These are phyloP conservation scores for Caranx ignobilis DNA, from an alignment of 2,113 vertebrate species.

Conservation along the genomic window DNA sequence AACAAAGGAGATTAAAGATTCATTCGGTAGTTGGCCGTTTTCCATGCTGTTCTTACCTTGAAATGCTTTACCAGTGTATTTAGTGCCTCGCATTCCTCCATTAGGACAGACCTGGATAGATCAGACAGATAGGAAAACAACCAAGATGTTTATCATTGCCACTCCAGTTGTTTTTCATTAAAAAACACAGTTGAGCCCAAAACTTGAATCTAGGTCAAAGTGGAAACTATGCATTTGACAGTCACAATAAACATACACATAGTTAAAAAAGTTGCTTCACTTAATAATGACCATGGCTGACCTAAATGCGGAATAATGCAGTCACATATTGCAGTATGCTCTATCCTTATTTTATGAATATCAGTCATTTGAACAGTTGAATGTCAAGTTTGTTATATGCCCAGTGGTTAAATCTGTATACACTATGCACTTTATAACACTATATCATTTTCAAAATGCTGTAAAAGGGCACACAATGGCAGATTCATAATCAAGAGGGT, in stretches of 20 bases:
- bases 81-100: constrained; percentile 79
- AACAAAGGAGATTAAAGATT: constrained; percentile 25
- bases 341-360: neutral
- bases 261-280: neutral
- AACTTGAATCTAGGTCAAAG: constrained; percentile 38
- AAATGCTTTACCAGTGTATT: constrained; percentile 76
- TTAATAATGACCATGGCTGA: neutral
- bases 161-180: constrained; percentile 28
- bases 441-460: constrained; percentile 5
- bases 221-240: constrained; percentile 24
- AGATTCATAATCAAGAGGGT: neutral
- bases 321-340: neutral
- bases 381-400: neutral
- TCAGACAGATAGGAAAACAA: neutral
- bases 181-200: constrained; percentile 7
- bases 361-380: neutral
- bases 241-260: neutral
- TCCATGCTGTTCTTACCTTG: constrained; percentile 78
- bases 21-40: constrained; percentile 8
- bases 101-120: constrained; percentile 80
- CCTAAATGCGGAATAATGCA: neutral
- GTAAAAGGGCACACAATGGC: neutral
- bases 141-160: neutral
- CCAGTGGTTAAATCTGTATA: neutral
- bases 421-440: neutral